These are phyloP conservation scores for Muscina levida DNA, from an alignment of 2,888 invertebrate species.

Conservation along the genomic window DNA sequence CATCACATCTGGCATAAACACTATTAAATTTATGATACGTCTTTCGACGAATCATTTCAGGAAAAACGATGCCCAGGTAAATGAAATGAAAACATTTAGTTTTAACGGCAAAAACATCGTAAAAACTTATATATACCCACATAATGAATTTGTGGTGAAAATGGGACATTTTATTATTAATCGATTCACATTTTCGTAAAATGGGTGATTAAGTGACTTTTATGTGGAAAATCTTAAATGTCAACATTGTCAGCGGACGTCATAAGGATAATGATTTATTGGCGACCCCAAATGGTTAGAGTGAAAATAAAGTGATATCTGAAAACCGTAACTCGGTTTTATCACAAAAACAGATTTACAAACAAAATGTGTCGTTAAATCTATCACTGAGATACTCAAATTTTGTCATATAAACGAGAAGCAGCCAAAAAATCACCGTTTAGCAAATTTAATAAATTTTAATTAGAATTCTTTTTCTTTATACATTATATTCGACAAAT, in stretches of 20 bases:
- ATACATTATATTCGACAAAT: no score
- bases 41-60: background rate
- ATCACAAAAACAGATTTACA: no score
- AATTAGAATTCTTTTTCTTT: no score
- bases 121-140: conserved; percentile 8
- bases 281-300: background rate
- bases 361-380: no score
- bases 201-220: background rate
- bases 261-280: conserved; percentile 1
- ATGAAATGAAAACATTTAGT: background rate
- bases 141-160: background rate
- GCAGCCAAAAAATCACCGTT: no score
- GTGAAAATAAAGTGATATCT: background rate
- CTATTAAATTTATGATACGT: background rate
- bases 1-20: conserved; percentile 5
- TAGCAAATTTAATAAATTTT: no score
- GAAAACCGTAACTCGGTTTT: no score
- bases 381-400: no score
- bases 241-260: background rate
- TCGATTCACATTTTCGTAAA: conserved; percentile 2
- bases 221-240: conserved; percentile 16
- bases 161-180: background rate
- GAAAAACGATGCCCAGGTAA: no score
- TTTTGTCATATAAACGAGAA: no score
- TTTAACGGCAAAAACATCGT: conserved; percentile 14